phyloP scores from a whole-genome alignment of 53 echinoderm and acorn worm genomes.

The Paelopatides confundens region DNA sequence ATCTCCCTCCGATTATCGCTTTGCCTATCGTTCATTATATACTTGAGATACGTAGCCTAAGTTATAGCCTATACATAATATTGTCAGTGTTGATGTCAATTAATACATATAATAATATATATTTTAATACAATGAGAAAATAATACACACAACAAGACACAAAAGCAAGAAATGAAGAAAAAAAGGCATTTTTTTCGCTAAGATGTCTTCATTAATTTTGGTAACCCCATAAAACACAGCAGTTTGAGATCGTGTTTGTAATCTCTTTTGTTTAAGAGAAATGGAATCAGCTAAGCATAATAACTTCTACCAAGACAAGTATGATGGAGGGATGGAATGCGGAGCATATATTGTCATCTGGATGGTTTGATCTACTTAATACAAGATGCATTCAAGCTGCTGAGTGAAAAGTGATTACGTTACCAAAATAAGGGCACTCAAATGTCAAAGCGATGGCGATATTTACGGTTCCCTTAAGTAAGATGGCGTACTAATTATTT shows the following conservation, averaged over 20 bases:
- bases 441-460: constrained; percentile 14
- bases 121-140: too few relatives aligned
- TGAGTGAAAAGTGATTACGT: constrained; percentile 19
- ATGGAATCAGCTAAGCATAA: constrained; percentile 7
- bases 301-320: background rate
- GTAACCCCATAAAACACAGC: too few relatives aligned
- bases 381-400: constrained; percentile 9
- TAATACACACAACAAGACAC: too few relatives aligned
- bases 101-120: too few relatives aligned
- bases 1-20: too few relatives aligned
- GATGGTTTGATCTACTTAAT: constrained; percentile 10
- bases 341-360: background rate
- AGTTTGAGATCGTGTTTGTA: background rate
- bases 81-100: too few relatives aligned
- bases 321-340: background rate
- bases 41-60: too few relatives aligned
- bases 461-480: constrained; percentile 24
- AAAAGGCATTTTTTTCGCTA: too few relatives aligned
- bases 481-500: constrained; percentile 36
- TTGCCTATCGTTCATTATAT: too few relatives aligned
- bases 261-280: constrained; percentile 30
- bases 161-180: too few relatives aligned
- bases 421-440: background rate
- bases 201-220: too few relatives aligned
- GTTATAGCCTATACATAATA: too few relatives aligned